Conservation (phyloP, 2,888 invertebrate genomes). For the Zaprionus bogoriensis region DNA sequence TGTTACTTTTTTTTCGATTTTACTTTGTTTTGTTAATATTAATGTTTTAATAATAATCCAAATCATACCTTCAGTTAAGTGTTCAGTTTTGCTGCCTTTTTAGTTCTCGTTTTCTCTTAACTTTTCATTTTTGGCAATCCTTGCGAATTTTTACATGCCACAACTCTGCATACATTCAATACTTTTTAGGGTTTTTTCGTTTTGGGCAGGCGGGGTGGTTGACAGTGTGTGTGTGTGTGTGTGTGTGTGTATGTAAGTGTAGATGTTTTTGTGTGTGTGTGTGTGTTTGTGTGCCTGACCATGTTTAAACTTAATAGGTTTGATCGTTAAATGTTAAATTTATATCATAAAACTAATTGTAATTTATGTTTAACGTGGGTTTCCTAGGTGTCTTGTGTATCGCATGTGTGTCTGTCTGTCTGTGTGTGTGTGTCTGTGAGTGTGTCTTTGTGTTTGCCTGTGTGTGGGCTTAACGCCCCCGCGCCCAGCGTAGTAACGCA, state of each 20-base stretch:
- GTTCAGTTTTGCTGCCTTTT: constrained; percentile 49
- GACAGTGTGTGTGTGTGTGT: constrained; percentile 9
- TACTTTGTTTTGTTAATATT: constrained; percentile 53
- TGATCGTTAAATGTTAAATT: constrained; percentile 26
- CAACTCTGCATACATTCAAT: constrained; percentile 28
- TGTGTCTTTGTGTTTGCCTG: constrained; percentile 22
- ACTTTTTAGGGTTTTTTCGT: constrained; percentile 25
- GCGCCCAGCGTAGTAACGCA: constrained; percentile 95
- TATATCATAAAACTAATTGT: constrained; percentile 60
- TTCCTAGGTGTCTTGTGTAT: constrained; percentile 45
- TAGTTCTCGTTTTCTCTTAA: constrained; percentile 32
- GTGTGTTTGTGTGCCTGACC: constrained; percentile 33
- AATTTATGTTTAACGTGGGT: constrained; percentile 57
- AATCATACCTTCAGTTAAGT: constrained; percentile 65
- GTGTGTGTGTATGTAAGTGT: constrained; percentile 19
- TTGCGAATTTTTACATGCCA: constrained; percentile 38
- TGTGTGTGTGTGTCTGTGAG: constrained; percentile 16
- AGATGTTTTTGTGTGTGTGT: constrained; percentile 26
- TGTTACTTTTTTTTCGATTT: constrained; percentile 40
- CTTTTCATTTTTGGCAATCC: constrained; percentile 49
- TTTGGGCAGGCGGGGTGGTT: constrained; percentile 57
- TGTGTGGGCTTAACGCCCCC: constrained; percentile 89
- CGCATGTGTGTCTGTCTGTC: constrained; percentile 29
- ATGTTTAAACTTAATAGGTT: constrained; percentile 62
- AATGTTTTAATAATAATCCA: constrained; percentile 68